phyloP scores from a whole-genome alignment of 2,888 invertebrate genomes.

The Heteropelma amictum region DNA sequence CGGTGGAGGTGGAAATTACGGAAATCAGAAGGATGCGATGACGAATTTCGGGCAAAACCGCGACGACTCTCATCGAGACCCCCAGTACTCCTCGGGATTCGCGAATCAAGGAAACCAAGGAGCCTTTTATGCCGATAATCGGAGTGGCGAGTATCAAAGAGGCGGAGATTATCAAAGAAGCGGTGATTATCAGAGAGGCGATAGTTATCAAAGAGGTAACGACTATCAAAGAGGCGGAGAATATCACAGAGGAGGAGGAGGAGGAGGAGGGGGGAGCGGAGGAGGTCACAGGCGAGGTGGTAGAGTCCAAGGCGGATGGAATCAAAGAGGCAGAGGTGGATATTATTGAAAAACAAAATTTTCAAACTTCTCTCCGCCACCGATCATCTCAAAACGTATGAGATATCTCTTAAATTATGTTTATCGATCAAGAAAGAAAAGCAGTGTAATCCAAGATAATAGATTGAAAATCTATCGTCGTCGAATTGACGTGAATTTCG shows the following conservation, averaged over 20 bases:
- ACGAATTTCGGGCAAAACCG: slow-evolving; percentile 66
- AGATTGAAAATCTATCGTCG: slow-evolving; percentile 23
- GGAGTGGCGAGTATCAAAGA: slow-evolving; percentile 49
- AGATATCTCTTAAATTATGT: slow-evolving; percentile 23
- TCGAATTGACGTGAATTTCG: not conserved
- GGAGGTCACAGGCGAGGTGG: slow-evolving; percentile 70
- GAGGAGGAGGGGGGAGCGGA: slow-evolving; percentile 61
- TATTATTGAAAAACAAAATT: slow-evolving; percentile 40
- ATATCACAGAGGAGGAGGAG: slow-evolving; percentile 58
- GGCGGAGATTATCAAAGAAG: slow-evolving; percentile 61
- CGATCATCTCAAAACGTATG: slow-evolving; percentile 4
- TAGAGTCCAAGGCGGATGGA: slow-evolving; percentile 77
- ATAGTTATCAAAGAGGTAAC: slow-evolving; percentile 64
- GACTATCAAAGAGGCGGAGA: slow-evolving; percentile 57
- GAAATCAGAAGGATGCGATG: slow-evolving; percentile 65
- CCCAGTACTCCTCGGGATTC: slow-evolving; percentile 48
- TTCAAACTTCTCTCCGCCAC: not conserved
- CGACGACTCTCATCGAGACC: slow-evolving; percentile 52
- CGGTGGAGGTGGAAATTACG: slow-evolving; percentile 63
- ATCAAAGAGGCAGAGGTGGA: slow-evolving; percentile 68
- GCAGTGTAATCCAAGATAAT: not conserved
- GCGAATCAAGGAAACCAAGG: slow-evolving; percentile 28
- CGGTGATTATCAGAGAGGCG: slow-evolving; percentile 62
- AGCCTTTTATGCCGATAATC: slow-evolving; percentile 52
- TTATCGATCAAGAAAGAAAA: not conserved